Conservation (phyloP, 1,140 invertebrate species). For the Oedothorax gibbosus region DNA sequence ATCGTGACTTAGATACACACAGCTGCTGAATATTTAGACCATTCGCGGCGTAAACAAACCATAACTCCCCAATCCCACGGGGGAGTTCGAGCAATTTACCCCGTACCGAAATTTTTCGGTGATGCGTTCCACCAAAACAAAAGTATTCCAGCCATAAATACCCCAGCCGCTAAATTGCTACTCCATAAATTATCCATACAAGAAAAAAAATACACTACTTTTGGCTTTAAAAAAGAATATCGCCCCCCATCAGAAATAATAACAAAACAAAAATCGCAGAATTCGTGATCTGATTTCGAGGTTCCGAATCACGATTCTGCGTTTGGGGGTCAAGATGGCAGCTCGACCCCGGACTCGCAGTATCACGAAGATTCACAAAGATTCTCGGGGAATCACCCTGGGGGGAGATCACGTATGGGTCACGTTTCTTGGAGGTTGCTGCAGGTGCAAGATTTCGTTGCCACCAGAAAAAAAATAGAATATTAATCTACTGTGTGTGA, state of each 20-base stretch:
- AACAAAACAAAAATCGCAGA: not conserved
- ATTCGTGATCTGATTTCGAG: constrained; percentile 41
- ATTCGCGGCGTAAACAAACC: not conserved
- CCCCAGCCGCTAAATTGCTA: not conserved
- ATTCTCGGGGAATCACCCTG: constrained; percentile 11
- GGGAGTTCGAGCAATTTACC: not conserved
- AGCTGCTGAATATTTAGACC: no score
- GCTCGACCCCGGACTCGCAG: constrained; percentile 26
- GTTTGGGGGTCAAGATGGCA: not conserved
- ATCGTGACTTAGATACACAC: no score
- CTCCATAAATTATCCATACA: constrained; percentile 27
- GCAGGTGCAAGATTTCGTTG: constrained; percentile 30
- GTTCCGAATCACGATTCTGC: constrained; percentile 17
- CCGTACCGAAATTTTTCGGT: no score
- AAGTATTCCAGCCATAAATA: constrained; percentile 18
- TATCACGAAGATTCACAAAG: constrained; percentile 32
- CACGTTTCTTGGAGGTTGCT: constrained; percentile 8
- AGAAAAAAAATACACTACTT: no score
- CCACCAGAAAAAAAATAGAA: constrained; percentile 29
- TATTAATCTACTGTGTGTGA: constrained; percentile 2
- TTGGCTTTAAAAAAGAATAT: no score
- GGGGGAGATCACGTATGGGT: not conserved
- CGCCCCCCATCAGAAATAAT: no score
- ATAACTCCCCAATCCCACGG: not conserved
- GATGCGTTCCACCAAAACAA: not conserved